These are phyloP conservation scores for Anguilla obscura DNA, from an alignment of 2,797 vertebrate genomes.

Conservation along the genomic window DNA sequence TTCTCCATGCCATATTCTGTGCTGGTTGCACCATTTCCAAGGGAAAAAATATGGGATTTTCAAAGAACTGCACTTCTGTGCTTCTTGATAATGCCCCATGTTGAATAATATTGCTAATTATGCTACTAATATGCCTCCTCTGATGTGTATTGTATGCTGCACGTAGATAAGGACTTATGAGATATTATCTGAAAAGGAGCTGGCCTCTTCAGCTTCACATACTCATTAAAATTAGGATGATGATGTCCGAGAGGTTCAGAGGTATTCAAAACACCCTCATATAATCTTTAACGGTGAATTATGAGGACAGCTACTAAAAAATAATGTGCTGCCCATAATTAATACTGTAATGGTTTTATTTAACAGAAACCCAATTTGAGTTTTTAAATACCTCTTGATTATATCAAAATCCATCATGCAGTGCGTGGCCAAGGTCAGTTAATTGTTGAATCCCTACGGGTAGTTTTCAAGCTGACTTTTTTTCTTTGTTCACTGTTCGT, in stretches of 20 bases:
- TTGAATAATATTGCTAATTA: neutral
- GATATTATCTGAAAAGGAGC: neutral
- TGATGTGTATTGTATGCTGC: neutral
- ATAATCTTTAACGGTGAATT: neutral
- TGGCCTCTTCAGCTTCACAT: neutral
- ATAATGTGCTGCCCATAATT: neutral
- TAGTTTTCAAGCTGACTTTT: neutral
- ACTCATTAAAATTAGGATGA: neutral
- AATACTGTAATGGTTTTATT: neutral
- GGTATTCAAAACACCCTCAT: neutral
- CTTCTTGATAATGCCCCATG: neutral
- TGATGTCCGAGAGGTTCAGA: neutral
- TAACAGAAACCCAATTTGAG: neutral
- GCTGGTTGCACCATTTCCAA: neutral
- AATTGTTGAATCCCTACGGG: neutral
- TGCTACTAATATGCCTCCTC: neutral
- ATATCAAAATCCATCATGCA: neutral
- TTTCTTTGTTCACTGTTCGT: neutral
- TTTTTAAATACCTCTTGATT: slow-evolving; percentile 9
- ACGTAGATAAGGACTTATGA: neutral
- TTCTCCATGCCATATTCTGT: neutral
- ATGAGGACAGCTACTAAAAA: neutral
- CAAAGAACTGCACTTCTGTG: neutral
- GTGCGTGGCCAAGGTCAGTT: neutral
- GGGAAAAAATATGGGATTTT: neutral